Evolutionary conservation across 2,113 vertebrate genomes (phyloP).

Genomic region (Callospermophilus lateralis): DNA sequence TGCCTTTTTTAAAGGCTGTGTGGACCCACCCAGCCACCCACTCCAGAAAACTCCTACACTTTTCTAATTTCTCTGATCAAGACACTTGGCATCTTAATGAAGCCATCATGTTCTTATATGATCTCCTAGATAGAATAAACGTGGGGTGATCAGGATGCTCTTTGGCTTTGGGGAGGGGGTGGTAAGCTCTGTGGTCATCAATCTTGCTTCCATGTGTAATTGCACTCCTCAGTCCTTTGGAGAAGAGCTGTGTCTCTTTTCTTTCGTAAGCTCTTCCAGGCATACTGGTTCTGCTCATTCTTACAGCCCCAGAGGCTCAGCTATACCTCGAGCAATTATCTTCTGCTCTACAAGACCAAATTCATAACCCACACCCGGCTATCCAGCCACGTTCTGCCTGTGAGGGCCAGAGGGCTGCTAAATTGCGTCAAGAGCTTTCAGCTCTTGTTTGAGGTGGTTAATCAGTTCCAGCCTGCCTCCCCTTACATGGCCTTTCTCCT

Average conservation of each 20-base stretch:
- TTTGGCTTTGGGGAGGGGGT: neutral
- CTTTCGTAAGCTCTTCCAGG: neutral
- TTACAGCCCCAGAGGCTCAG: neutral
- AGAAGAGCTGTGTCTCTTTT: neutral
- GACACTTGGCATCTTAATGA: neutral
- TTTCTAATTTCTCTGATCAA: neutral
- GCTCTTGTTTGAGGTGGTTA: neutral
- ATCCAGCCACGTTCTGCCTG: neutral
- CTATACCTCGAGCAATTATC: neutral
- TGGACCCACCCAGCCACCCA: too few relatives aligned
- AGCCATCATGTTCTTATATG: neutral
- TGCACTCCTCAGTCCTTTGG: neutral
- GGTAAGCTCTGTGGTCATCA: neutral
- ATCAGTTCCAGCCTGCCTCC: neutral
- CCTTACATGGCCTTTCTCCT: neutral
- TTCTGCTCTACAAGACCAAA: neutral
- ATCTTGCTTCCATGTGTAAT: neutral
- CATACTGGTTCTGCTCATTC: neutral
- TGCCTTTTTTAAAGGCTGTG: neutral
- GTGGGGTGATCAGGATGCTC: neutral
- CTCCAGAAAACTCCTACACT: conserved; percentile 4
- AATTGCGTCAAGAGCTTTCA: neutral
- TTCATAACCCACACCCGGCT: accelerated
- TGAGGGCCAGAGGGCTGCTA: neutral
- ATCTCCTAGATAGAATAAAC: neutral